Evolutionary conservation across 2,113 vertebrate species (phyloP), one percentile per base, ranked within the genome.

Genomic region (Tychaedon coryphoeus): DNA sequence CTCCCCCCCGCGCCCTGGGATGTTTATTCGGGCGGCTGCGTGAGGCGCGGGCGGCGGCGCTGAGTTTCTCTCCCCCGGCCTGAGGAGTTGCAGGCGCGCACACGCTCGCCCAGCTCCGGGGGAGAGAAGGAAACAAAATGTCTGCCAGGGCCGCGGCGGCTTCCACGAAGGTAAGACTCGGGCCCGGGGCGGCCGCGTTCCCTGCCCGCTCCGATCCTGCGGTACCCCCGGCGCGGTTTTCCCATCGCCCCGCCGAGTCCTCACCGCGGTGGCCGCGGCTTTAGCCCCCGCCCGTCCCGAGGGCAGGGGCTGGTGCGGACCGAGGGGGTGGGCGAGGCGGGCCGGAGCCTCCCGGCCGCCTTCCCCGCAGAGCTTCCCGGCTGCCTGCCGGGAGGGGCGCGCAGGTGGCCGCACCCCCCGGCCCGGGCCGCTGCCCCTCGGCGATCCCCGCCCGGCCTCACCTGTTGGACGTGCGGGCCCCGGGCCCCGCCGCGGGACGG

Each of bases 121-220:
- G 94, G 86, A 71, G 42, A 62, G 77, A 56, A 97, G 95, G 97
- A 98, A 97, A 99, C 99, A 99, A 99, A 98, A 99, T 99, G 99
- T 99, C 99, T 97, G 99, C 98, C 99, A 98, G 98, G 95, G 96
- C 97, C 66, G 97, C 94, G 70, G 79, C 72, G 9, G 85, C 60
- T 83, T 95, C 96, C 57, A 91, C 85, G 88, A 99, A 99, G 99
- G 99, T 99, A 98, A 97, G 98, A 45, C 84, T 80, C 38, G 16
- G 65, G 56, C 61, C n/a, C 19, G 23, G 75, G 47, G 34, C 67
- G 47, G 67, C 47, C 66, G n/a, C 19, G 28, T 47, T 65, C 34
- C 54, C 16, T 45, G 20, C 33, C 19, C 13, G 40, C 40, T 40
- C 40, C 40, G 40, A 14, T 40, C 13, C 40, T 40, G 40, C 40